A percentile compares a stretch with the other conserved stretches of the same genome.
phyloP scores from a whole-genome alignment of 2,797 vertebrate species.

The Catamblyrhynchus diadema region DNA sequence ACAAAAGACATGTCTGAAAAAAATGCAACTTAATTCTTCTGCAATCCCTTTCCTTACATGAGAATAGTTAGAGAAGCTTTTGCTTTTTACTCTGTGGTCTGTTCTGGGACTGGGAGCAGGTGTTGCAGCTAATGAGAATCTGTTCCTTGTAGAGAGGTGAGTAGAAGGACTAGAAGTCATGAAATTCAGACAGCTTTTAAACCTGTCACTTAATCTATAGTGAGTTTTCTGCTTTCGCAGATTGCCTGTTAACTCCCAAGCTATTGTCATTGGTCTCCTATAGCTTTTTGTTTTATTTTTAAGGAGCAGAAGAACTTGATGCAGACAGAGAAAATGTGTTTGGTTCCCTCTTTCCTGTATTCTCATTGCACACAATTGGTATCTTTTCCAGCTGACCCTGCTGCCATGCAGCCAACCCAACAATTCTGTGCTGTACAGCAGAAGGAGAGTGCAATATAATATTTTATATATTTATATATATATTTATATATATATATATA shows the following conservation, averaged over 20 bases:
- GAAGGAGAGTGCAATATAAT: conserved; percentile 22
- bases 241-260: not conserved
- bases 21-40: not conserved
- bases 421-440: conserved; percentile 48
- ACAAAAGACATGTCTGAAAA: not conserved
- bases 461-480: not conserved
- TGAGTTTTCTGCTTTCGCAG: not conserved
- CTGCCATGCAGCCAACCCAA: not conserved
- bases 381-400: not conserved
- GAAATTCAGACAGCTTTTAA: not conserved
- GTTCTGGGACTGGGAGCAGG: not conserved
- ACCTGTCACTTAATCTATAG: not conserved
- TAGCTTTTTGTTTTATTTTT: not conserved
- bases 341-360: not conserved
- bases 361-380: not conserved
- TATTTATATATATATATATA: not conserved
- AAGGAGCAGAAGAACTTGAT: conserved; percentile 35
- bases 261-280: not conserved
- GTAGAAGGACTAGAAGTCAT: not conserved
- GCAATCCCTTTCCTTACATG: not conserved
- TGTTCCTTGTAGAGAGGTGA: not conserved
- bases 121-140: not conserved
- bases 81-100: not conserved
- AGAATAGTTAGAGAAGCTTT: not conserved
- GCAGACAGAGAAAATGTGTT: not conserved